These are phyloP conservation scores for Phalacrocorax aristotelis DNA, from an alignment of 2,113 vertebrate species.

Conservation along the genomic window DNA sequence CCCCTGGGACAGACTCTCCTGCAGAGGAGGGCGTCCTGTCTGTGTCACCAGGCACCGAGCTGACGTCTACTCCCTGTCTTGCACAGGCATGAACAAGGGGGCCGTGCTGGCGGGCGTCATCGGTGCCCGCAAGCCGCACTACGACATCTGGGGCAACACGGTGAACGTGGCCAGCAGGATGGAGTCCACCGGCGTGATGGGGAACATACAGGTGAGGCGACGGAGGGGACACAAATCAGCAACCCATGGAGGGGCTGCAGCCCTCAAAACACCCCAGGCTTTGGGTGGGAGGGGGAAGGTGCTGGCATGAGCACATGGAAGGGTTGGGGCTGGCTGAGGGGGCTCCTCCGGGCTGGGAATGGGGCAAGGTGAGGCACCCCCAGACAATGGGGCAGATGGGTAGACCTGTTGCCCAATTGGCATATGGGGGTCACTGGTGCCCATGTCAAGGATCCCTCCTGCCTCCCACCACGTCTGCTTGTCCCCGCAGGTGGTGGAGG, in stretches of 20 bases:
- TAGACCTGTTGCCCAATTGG: neutral
- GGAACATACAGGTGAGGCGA: conserved; percentile 85
- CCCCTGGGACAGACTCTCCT: neutral
- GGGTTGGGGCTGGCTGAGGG: neutral
- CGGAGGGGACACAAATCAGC: rapidly evolving
- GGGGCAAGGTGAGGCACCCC: neutral
- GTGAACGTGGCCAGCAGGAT: conserved; percentile 97
- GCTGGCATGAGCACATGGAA: rapidly evolving
- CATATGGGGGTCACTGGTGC: rapidly evolving
- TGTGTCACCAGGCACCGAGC: rapidly evolving
- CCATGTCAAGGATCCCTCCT: neutral
- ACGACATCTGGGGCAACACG: conserved; percentile 97
- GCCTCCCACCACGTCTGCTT: neutral
- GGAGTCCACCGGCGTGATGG: conserved; percentile 96
- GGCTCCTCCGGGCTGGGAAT: neutral
- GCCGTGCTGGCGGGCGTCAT: conserved; percentile 93
- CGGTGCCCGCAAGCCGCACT: conserved; percentile 93
- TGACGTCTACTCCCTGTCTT: rapidly evolving
- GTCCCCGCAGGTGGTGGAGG: conserved; percentile 88
- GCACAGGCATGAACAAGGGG: conserved; percentile 90
- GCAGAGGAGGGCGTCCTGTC: neutral
- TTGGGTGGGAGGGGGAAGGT: neutral
- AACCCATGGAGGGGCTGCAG: rapidly evolving
- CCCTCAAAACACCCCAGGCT: neutral
- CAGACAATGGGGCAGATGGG: neutral